These are phyloP conservation scores for Alauda arvensis DNA, from an alignment of 2,797 vertebrate genomes.

Conservation along the genomic window DNA sequence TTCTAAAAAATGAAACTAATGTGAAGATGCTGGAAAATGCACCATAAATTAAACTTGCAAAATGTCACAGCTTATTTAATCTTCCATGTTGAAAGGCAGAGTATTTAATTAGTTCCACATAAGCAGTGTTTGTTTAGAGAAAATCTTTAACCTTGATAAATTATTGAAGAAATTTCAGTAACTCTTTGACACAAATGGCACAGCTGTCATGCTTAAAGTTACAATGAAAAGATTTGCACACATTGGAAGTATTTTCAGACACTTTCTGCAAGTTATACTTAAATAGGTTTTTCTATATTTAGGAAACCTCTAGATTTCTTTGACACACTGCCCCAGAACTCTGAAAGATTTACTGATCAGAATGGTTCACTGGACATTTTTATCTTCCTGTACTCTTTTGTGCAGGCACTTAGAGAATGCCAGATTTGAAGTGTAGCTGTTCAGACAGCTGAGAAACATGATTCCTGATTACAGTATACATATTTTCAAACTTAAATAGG, in stretches of 20 bases:
- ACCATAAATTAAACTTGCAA: neutral
- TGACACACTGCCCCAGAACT: neutral
- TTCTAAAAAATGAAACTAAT: neutral
- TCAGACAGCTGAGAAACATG: conserved; percentile 1
- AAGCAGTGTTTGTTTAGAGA: neutral
- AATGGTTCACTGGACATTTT: neutral
- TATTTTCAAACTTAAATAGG: conserved; percentile 24
- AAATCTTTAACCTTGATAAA: neutral
- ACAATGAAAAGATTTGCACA: neutral
- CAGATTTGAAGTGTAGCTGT: neutral
- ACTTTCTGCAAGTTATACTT: neutral
- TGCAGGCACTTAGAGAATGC: neutral
- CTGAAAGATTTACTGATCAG: neutral
- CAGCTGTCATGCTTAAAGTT: neutral
- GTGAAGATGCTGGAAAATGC: neutral
- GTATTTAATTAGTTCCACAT: neutral
- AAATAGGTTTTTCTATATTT: neutral
- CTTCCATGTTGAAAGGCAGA: neutral
- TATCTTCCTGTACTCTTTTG: neutral
- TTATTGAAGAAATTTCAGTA: neutral
- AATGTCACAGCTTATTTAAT: neutral
- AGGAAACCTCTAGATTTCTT: neutral
- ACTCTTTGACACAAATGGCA: neutral
- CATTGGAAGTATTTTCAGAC: neutral
- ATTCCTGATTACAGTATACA: neutral